Conservation (phyloP, 2,113 vertebrate genomes). For the Glareola pratincola region DNA sequence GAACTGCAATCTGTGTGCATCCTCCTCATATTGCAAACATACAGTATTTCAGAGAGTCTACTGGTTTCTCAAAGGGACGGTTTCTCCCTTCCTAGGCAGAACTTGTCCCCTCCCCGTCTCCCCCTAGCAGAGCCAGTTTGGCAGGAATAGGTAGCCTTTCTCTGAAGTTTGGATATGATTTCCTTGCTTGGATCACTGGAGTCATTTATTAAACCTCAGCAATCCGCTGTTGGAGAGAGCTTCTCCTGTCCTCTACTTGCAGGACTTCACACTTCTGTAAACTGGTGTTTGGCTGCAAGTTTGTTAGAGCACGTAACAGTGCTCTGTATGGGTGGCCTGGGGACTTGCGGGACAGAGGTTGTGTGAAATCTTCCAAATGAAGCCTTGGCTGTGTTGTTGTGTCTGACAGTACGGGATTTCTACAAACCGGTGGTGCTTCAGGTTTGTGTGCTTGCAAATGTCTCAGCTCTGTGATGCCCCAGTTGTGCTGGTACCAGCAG, state of each 20-base stretch:
- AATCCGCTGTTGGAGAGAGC: background rate
- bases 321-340: background rate
- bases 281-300: background rate
- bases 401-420: background rate
- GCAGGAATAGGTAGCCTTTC: background rate
- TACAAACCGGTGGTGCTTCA: background rate
- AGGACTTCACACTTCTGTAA: background rate
- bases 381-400: background rate
- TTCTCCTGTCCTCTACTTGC: background rate
- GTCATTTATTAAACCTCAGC: background rate
- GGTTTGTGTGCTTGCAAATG: background rate
- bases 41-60: background rate
- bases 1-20: background rate
- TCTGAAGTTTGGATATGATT: background rate
- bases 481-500: background rate
- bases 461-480: rapidly evolving
- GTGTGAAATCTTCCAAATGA: background rate
- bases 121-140: background rate
- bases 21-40: background rate
- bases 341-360: background rate
- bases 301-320: background rate
- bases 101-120: background rate
- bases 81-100: background rate
- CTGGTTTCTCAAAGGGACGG: background rate
- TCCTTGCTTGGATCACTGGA: background rate